These are phyloP conservation scores for Petromus typicus DNA, from an alignment of 2,113 vertebrate species.

Conservation along the genomic window DNA sequence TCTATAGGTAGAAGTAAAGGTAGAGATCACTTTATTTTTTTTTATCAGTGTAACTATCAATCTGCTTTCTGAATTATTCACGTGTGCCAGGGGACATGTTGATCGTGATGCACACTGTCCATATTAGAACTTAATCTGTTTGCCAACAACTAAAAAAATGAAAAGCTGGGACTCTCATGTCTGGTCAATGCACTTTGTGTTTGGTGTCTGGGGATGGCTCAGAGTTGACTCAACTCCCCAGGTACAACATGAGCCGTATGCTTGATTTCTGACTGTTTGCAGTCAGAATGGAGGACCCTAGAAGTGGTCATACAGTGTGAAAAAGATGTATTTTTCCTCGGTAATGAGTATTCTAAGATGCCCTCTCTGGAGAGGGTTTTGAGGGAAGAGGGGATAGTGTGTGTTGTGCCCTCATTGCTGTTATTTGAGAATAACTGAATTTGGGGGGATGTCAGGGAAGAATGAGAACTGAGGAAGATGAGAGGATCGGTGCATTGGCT, in stretches of 20 bases:
- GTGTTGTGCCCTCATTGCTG: background rate
- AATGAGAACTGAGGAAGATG: background rate
- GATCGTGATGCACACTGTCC: slow-evolving; percentile 62
- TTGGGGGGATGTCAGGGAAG: background rate
- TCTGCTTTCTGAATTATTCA: slow-evolving; percentile 76
- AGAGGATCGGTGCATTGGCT: background rate
- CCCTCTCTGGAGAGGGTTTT: background rate
- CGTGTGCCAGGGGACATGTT: slow-evolving; percentile 42
- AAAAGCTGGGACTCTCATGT: background rate
- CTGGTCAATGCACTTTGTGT: background rate
- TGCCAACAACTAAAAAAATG: background rate
- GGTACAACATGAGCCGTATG: background rate
- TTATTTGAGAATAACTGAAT: background rate
- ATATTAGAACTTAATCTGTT: slow-evolving; percentile 54
- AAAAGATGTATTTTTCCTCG: background rate
- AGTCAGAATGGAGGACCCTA: background rate
- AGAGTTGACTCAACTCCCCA: background rate
- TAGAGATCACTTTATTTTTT: slow-evolving; percentile 90
- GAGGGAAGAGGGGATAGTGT: background rate
- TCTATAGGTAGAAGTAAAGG: slow-evolving; percentile 99
- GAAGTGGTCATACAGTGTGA: background rate
- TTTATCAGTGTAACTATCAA: slow-evolving; percentile 78
- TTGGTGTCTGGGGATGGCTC: slow-evolving; percentile 2
- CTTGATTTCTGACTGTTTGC: background rate
- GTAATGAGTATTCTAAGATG: background rate